phyloP scores from a whole-genome alignment of 2,113 vertebrate genomes.

The Microtus ochrogaster region DNA sequence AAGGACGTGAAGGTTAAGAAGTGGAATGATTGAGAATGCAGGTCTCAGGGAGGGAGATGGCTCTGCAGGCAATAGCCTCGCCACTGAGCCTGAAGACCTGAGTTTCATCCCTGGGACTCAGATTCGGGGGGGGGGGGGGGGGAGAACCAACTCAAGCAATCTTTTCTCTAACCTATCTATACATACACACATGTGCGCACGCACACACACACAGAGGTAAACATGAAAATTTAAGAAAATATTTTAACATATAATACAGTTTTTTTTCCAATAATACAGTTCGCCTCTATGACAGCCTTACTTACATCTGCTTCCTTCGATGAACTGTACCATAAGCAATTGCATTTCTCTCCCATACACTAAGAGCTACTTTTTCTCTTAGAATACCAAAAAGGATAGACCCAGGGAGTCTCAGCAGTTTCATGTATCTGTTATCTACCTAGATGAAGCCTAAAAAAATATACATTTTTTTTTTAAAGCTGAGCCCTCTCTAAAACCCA shows the following conservation, averaged over 20 bases:
- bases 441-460: not conserved
- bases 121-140: not conserved
- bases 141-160: not conserved
- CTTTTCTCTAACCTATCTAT: not conserved
- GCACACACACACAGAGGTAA: not conserved
- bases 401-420: not conserved
- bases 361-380: not conserved
- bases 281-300: not conserved
- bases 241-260: not conserved
- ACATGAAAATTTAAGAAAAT: not conserved
- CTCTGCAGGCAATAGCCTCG: not conserved
- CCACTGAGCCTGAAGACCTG: not conserved
- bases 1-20: not conserved
- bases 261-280: slow-evolving; percentile 22
- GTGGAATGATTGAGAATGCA: not conserved
- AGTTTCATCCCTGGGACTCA: not conserved
- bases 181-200: not conserved
- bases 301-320: not conserved
- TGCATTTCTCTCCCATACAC: not conserved
- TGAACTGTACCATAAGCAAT: not conserved
- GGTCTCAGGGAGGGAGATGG: not conserved
- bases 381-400: not conserved
- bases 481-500: not conserved
- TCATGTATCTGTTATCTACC: not conserved
- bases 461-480: not conserved